phyloP scores from a whole-genome alignment of 2,797 vertebrate species.

The Anabacerthia variegaticeps region DNA sequence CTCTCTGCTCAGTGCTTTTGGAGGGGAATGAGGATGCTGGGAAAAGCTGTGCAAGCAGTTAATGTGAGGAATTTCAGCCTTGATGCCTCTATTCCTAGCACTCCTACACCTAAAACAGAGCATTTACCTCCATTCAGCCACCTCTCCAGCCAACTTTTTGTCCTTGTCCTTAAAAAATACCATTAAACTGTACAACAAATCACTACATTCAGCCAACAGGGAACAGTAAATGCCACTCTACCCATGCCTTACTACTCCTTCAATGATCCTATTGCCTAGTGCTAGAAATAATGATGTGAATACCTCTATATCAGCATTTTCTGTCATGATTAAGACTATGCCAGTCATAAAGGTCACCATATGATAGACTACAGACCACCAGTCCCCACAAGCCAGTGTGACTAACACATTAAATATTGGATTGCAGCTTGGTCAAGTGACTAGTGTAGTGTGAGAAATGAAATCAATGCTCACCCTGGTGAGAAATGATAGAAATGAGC shows the following conservation, averaged over 20 bases:
- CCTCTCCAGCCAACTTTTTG: background rate
- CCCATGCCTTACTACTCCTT: background rate
- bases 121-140: background rate
- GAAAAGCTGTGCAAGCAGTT: background rate
- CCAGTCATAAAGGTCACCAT: conserved; percentile 33
- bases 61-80: background rate
- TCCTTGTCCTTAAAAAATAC: background rate
- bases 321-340: background rate
- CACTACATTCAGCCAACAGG: background rate
- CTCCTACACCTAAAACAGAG: background rate
- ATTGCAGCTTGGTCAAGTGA: conserved; percentile 38
- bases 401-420: background rate
- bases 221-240: background rate
- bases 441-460: conserved; percentile 20
- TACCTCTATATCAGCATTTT: background rate
- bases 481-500: conserved; percentile 41
- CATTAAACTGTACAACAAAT: background rate
- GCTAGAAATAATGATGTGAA: conserved; percentile 11
- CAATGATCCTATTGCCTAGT: background rate
- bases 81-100: background rate
- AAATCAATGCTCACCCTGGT: conserved; percentile 29
- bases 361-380: conserved; percentile 9
- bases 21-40: background rate
- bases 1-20: background rate
- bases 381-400: background rate